Evolutionary conservation across 1,140 invertebrate species (phyloP).

Genomic region (Trichogramma pretiosum): DNA sequence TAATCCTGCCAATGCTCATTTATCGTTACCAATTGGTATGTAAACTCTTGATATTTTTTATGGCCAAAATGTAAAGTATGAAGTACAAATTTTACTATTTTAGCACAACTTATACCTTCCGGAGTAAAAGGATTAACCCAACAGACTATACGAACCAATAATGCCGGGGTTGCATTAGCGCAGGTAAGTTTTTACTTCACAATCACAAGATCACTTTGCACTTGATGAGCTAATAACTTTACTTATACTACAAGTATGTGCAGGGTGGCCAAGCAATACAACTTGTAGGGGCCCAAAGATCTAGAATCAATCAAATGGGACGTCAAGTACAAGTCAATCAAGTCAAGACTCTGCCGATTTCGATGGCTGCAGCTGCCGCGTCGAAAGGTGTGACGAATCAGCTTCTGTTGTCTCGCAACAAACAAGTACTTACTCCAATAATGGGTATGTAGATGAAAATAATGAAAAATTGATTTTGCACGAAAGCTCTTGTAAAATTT

Average conservation of each 20-base stretch:
- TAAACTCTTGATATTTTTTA: slow-evolving; percentile 6
- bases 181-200: slow-evolving; percentile 31
- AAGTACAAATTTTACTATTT: slow-evolving; percentile 29
- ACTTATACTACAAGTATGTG: too few species aligned
- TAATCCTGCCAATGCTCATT: slow-evolving; percentile 48
- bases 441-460: slow-evolving; percentile 39
- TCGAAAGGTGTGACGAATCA: slow-evolving; percentile 45
- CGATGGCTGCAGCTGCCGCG: slow-evolving; percentile 36
- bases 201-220: not conserved
- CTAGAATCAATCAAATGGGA: slow-evolving; percentile 47
- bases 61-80: not conserved
- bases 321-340: slow-evolving; percentile 47
- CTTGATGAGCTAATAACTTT: slow-evolving; percentile 15
- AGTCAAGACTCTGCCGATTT: slow-evolving; percentile 41
- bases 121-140: slow-evolving; percentile 54
- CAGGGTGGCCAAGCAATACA: slow-evolving; percentile 48
- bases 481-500: not conserved
- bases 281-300: slow-evolving; percentile 51
- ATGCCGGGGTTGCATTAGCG: slow-evolving; percentile 37
- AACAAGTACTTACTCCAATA: slow-evolving; percentile 52
- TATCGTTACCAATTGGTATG: slow-evolving; percentile 50
- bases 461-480: slow-evolving; percentile 12
- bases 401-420: slow-evolving; percentile 49
- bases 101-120: slow-evolving; percentile 58
- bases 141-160: slow-evolving; percentile 49